A percentile compares a stretch with the other conserved stretches of the same genome.
Evolutionary conservation across 2,797 vertebrate species (phyloP).

Genomic region (Rhinella marina): DNA sequence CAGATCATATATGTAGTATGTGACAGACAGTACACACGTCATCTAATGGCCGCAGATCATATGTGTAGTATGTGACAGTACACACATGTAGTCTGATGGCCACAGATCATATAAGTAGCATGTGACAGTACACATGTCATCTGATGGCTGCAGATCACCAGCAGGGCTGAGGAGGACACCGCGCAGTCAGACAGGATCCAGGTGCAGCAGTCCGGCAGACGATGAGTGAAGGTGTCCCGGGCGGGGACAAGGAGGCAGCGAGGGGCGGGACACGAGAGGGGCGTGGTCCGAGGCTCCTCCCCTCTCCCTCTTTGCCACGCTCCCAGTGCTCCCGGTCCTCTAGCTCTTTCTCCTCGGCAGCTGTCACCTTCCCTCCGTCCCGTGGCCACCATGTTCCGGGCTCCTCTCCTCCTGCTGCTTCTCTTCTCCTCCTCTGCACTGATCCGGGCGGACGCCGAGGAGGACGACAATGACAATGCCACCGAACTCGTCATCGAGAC

Average conservation of each 20-base stretch:
- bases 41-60: no score
- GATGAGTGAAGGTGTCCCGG: background rate
- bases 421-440: conserved; percentile 59
- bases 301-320: conserved; percentile 24
- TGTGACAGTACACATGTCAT: no score
- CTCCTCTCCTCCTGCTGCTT: conserved; percentile 62
- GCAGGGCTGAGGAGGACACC: conserved; percentile 1
- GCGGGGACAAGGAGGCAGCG: conserved; percentile 19
- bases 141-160: no score
- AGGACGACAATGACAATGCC: conserved; percentile 67
- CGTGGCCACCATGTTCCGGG: conserved; percentile 55
- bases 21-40: no score
- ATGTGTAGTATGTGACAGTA: no score
- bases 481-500: conserved; percentile 73
- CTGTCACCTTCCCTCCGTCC: conserved; percentile 63
- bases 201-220: background rate
- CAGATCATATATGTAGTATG: no score
- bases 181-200: background rate
- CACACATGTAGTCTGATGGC: no score
- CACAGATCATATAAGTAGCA: no score
- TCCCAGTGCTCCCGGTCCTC: conserved; percentile 22
- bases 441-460: conserved; percentile 60
- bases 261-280: background rate
- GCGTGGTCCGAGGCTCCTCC: background rate
- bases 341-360: conserved; percentile 1